Conservation (phyloP, 2,888 invertebrate genomes). For the Dasypogon diadema region DNA sequence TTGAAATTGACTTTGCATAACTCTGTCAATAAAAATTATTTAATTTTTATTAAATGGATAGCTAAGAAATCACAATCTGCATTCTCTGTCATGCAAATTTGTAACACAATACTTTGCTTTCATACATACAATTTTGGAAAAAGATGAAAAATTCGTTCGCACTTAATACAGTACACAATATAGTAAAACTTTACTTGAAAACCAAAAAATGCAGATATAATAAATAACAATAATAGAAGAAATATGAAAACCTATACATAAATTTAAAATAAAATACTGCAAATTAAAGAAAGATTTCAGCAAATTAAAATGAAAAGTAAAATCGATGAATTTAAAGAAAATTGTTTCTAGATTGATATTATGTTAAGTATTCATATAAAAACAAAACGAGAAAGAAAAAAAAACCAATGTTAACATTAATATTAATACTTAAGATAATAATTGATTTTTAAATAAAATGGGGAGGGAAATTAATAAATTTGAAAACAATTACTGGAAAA, state of each 20-base stretch:
- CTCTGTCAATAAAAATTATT: not conserved
- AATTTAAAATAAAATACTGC: conserved; percentile 24
- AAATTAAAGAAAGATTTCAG: conserved; percentile 49
- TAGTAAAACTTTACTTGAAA: conserved; percentile 47
- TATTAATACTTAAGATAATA: conserved; percentile 57
- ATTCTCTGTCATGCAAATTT: conserved; percentile 40
- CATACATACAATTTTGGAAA: conserved; percentile 39
- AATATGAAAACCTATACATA: conserved; percentile 33
- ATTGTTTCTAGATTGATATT: conserved; percentile 56
- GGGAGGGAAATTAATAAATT: conserved; percentile 54
- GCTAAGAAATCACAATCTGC: conserved; percentile 39
- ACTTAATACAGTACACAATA: conserved; percentile 43
- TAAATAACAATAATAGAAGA: conserved; percentile 43
- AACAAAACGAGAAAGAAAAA: conserved; percentile 7
- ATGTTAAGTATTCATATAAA: conserved; percentile 53
- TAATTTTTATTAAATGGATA: conserved; percentile 25
- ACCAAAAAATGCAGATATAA: conserved; percentile 30
- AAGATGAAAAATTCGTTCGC: conserved; percentile 24
- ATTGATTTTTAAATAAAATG: conserved; percentile 59
- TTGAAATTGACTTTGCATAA: too few species aligned
- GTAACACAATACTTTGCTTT: conserved; percentile 32
- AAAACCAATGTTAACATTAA: conserved; percentile 57
- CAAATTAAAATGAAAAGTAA: conserved; percentile 50
- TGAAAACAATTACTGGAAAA: conserved; percentile 54
- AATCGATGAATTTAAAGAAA: too few species aligned